Percentiles rank a stretch among this genome's conserved stretches.
Conservation (phyloP, 2,113 vertebrate species). For the Steatornis caripensis region DNA sequence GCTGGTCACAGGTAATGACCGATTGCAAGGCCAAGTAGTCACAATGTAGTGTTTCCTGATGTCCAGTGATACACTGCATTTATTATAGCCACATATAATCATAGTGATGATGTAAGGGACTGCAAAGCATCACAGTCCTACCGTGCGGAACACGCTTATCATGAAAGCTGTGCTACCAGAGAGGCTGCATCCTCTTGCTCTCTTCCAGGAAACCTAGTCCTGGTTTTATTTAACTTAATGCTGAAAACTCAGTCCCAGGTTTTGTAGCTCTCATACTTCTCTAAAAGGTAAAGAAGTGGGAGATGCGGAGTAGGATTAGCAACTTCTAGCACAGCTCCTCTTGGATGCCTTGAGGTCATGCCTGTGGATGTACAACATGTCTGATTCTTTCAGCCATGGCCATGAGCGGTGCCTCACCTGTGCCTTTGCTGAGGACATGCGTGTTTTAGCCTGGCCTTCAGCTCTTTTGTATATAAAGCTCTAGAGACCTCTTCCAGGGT, state of each 20-base stretch:
- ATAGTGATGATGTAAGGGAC: background rate
- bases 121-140: background rate
- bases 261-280: background rate
- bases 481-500: background rate
- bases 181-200: background rate
- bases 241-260: rapidly evolving
- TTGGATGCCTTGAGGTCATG: background rate
- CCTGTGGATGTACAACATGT: rapidly evolving
- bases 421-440: background rate
- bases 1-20: background rate
- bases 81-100: background rate
- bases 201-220: background rate
- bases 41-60: background rate
- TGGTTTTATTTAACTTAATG: background rate
- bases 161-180: background rate
- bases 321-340: background rate
- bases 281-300: background rate
- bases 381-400: background rate
- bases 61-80: background rate
- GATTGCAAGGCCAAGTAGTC: background rate
- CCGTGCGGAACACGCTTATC: background rate
- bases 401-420: background rate
- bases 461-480: background rate
- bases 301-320: background rate
- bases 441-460: background rate